Percentiles rank a stretch among this genome's conserved stretches.
Conservation (phyloP, 2,113 vertebrate species). For the Hippoglossus stenolepis region DNA sequence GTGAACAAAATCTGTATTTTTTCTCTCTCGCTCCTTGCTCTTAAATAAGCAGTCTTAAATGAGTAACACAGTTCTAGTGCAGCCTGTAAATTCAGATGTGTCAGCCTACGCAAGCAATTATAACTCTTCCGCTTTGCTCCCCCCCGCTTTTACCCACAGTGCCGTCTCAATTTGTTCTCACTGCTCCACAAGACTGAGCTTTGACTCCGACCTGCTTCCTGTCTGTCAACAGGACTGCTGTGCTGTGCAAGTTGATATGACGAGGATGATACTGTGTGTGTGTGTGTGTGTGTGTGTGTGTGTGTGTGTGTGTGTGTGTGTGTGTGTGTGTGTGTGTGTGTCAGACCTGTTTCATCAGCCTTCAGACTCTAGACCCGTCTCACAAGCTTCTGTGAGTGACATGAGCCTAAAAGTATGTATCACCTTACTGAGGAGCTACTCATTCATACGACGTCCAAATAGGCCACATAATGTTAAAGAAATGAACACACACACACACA, state of each 20-base stretch:
- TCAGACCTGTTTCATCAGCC: slow-evolving; percentile 30
- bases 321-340: slow-evolving; percentile 13
- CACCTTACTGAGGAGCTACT: slow-evolving; percentile 47
- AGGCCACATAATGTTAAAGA: slow-evolving; percentile 17
- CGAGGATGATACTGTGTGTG: background rate
- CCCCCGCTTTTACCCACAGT: slow-evolving; percentile 37
- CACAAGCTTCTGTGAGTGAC: slow-evolving; percentile 69
- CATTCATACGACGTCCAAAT: slow-evolving; percentile 54
- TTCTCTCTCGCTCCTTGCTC: slow-evolving; percentile 34
- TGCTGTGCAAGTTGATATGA: slow-evolving; percentile 17
- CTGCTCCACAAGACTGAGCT: slow-evolving; percentile 40
- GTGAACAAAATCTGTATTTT: slow-evolving; percentile 69
- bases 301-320: slow-evolving; percentile 11
- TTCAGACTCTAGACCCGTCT: slow-evolving; percentile 67
- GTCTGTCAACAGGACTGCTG: slow-evolving; percentile 4
- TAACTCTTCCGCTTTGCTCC: slow-evolving; percentile 60
- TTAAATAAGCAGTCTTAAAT: slow-evolving; percentile 76
- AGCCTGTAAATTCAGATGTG: slow-evolving; percentile 78
- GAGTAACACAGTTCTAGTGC: slow-evolving; percentile 59
- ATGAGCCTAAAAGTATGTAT: slow-evolving; percentile 65
- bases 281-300: slow-evolving; percentile 22
- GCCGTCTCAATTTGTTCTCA: slow-evolving; percentile 34
- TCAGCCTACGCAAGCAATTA: slow-evolving; percentile 81
- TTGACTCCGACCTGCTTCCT: slow-evolving; percentile 34
- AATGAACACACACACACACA: background rate